Base-by-base conservation (phyloP, 2,113 vertebrate genomes). In the Bubo scandiacus region DNA sequence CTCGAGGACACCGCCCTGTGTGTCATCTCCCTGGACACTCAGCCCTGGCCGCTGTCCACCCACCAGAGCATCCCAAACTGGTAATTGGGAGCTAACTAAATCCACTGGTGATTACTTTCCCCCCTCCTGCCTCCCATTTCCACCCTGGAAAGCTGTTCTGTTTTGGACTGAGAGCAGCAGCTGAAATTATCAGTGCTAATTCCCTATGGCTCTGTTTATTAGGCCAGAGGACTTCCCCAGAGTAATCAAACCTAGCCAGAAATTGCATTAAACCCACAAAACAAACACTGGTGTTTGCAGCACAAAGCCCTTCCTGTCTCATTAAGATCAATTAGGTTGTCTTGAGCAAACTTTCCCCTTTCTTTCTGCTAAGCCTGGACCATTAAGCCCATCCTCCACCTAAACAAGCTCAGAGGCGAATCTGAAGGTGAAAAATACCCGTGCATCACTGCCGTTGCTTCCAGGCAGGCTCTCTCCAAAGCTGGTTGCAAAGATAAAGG, bases 301-400 rank as follows among this genome's bases (percentile, higher is more conserved):
- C 96, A 95, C 86, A 84, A 95, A 95, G 94, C 86, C 86, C 92
- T 97, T 96, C 92, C 95, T 92, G 83, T 70, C 91, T 96, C 93
- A 90, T 97, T 97, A 97, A 88, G 90, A 93, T 79, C 97, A 94
- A 96, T 97, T 95, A 96, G 40, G 57, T 86, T 93, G 95, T 92
- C 92, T 94, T 92, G 84, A 95, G 86, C 81, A 96, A 96, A 96
- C 72, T 93, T 96, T 86, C 43, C 29, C 80, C 75, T 81, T 94
- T 92, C 79, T 81, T 94, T 91, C 72, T 75, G 36, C 68, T 93
- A 30, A 67, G 65, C 52, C 68, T 54, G 43, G 58, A 54, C 93
- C 29, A 6, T 83, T 74, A 51, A 92, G 29, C 75, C 94, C 95
- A 88, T 92, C 88, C 82, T 92, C 86, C 93, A 71, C 55, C 66